Base-by-base conservation (phyloP, 2,888 invertebrate species). In the Dasypolia templi region DNA sequence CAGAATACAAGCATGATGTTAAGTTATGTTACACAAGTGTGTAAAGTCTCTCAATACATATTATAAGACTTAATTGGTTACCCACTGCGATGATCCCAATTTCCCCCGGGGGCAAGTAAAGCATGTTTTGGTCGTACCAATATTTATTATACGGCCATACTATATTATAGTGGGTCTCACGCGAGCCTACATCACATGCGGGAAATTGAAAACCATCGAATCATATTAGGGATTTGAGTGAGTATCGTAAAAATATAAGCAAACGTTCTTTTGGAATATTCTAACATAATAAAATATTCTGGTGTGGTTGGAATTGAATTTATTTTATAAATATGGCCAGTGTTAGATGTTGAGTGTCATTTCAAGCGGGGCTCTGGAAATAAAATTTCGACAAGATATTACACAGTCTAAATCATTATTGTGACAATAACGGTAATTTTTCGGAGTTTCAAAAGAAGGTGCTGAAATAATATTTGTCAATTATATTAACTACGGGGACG, bases 181-280 rank as follows among this genome's bases (percentile, higher is more conserved):
- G 86, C 82, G 63, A 82, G 73, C 82, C 79, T 84, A 78, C 62
- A 80, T 86, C 87, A 75, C 56, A 69, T 46, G 71, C 87, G 90
- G 94, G 94, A 94, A 94, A 94, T 94, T 94, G 94, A 93, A 94
- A 92, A 90, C 92, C 92, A 93, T 93, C 90, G 90, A 92, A 91
- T 89, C 89, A 89, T 89, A 91, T 92, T 89, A 90, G 84, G 89
- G 92, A 93, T 92, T 92, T 92, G 91, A 90, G 90, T 82, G 87
- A 87, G 87, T 87, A 89, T 90, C 92, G 87, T 93, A 93, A 93
- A 93, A 92, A 93, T 93, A 93, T 92, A 91, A 88, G 90, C 89
- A 88, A 89, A 88, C 82, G 86, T 83, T 87, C 86, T 86, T 64
- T 64, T 86, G 62, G 85, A 90, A 90, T 89, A 85, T 88, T 75